Evolutionary conservation across 2,888 invertebrate genomes (phyloP), one percentile per base, ranked within the genome.

Genomic region (Aspidiotus rigidus): DNA sequence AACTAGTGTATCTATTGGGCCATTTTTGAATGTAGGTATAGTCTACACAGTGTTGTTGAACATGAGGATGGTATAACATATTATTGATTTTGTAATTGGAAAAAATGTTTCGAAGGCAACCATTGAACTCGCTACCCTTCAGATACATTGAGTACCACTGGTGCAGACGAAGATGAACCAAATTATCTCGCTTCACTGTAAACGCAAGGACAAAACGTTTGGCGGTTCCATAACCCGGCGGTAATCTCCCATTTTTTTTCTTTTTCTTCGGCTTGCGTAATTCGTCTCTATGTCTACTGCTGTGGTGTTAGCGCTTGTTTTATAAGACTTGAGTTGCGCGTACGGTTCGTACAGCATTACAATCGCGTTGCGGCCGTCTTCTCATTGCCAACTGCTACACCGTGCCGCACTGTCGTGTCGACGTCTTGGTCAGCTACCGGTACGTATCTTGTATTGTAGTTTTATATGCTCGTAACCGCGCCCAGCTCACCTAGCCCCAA

Each of bases 171-270:
- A 13, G 39, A 55, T 44, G 28, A 69, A 40, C 54, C 54, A 28
- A 67, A n/a, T 41, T 62, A 41, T 62, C 41, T 41, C 41, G 60
- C 53, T 67, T 59, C 44, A 67, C 59, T 53, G 67, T 67, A 67
- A 66, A 67, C 60, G 67, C 62, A 69, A 69, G 62, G 62, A 69
- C 69, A 62, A 62, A 62, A 55, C 69, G 69, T 61, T 62, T 69
- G 69, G 62, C 55, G 61, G 61, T 54, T 57, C 66, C 57, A 42
- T 59, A 55, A 13, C n/a, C 16, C 56, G 17, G 56, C 56, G 17
- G 3, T 28, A 28, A n/a, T 2, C 28, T 59, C 49, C 49, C 39
- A 28, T 59, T 7, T 15, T 59, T n/a, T n/a, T 9, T 55, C 17
- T 17, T 3, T 13, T 55, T 59, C 28, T 40, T 59, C 59, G 17